phyloP scores from a whole-genome alignment of 2,113 vertebrate species.

The Cacatua alba region DNA sequence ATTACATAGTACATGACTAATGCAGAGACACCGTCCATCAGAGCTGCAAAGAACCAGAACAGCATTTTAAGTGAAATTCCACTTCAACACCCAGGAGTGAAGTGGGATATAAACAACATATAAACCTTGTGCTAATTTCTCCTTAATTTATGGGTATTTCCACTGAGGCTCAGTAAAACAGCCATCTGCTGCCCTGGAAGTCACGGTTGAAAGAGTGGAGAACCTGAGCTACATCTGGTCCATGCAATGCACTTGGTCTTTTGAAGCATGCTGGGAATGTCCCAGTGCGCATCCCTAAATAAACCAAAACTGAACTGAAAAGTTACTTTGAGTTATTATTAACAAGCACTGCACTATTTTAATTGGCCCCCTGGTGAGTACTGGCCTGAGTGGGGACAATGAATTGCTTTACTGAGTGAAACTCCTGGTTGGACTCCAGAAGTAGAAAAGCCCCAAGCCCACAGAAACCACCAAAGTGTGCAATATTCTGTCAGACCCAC shows the following conservation, averaged over 20 bases:
- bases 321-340: conserved; percentile 1
- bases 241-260: accelerated
- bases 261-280: neutral
- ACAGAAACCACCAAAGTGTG: too few species aligned
- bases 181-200: neutral
- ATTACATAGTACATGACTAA: neutral
- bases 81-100: neutral
- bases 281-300: neutral
- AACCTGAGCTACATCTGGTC: accelerated
- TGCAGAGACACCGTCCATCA: neutral
- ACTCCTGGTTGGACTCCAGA: neutral
- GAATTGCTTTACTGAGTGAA: neutral
- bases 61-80: neutral
- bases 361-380: conserved; percentile 36
- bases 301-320: neutral
- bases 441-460: neutral
- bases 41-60: neutral
- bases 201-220: neutral
- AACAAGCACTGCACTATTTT: conserved; percentile 31
- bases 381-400: neutral
- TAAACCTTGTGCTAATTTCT: neutral
- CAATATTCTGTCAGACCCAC: accelerated
- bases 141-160: neutral
- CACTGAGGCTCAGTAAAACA: neutral
- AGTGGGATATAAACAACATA: neutral